Evolutionary conservation across 2,888 invertebrate species (phyloP).

Genomic region (Hypselothyrea guttata): DNA sequence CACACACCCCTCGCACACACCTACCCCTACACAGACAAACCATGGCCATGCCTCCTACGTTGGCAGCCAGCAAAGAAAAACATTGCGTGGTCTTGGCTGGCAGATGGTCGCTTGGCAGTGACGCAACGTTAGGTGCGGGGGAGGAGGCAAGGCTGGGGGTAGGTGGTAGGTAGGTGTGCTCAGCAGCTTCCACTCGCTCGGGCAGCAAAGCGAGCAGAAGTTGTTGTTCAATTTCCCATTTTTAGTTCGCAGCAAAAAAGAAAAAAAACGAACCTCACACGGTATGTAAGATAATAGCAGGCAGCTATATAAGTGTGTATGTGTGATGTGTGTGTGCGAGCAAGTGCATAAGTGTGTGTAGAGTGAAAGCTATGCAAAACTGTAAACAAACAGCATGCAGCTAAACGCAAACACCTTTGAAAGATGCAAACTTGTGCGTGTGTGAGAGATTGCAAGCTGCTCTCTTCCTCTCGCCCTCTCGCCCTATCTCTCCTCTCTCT

Average conservation of each 20-base stretch:
- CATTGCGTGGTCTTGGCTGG: conserved; percentile 13
- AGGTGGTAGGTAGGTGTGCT: conserved; percentile 16
- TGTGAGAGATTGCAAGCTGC: neutral
- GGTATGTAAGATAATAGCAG: conserved; percentile 67
- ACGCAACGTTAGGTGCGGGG: neutral
- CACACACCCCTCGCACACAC: neutral
- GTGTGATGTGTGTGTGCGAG: conserved; percentile 8
- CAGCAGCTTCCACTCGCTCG: conserved; percentile 76
- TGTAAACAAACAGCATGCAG: conserved; percentile 74
- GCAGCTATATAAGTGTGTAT: conserved; percentile 18
- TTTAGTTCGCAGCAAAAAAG: conserved; percentile 55
- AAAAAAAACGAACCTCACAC: conserved; percentile 10
- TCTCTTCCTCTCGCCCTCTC: too few species aligned
- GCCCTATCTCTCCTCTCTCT: too few species aligned
- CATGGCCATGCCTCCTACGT: neutral
- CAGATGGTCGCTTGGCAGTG: neutral
- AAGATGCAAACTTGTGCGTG: conserved; percentile 48
- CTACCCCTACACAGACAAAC: neutral
- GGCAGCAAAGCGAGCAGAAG: conserved; percentile 80
- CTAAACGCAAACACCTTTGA: conserved; percentile 75
- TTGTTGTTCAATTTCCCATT: conserved; percentile 80
- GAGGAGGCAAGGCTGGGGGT: neutral
- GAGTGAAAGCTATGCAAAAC: conserved; percentile 72
- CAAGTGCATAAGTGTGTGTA: conserved; percentile 26
- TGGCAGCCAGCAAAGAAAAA: conserved; percentile 20